These are phyloP conservation scores for Biston stratarius DNA, from an alignment of 2,888 invertebrate genomes.

Conservation along the genomic window DNA sequence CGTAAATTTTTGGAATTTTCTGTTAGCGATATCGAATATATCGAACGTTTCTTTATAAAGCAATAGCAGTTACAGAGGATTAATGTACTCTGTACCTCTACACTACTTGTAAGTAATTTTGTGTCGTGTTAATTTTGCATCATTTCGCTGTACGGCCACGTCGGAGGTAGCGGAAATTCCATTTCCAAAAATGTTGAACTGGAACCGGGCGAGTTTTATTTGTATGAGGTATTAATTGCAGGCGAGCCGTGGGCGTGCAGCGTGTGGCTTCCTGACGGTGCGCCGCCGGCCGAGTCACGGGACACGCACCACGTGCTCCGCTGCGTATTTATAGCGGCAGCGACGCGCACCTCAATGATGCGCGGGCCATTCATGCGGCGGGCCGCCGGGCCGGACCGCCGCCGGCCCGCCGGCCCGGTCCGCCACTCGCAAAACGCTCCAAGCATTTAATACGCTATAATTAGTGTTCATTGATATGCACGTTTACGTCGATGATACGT, in stretches of 20 bases:
- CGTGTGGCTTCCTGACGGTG: constrained; percentile 7
- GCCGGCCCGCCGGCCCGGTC: background rate
- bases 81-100: too few species aligned
- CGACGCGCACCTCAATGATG: constrained; percentile 29
- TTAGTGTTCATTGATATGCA: constrained; percentile 41
- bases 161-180: too few species aligned
- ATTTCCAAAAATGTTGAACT: too few species aligned
- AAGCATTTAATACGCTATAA: constrained; percentile 36
- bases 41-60: too few species aligned
- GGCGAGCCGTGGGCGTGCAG: background rate
- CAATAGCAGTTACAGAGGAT: too few species aligned
- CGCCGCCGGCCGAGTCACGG: constrained; percentile 21
- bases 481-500: constrained; percentile 35
- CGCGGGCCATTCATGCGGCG: constrained; percentile 34
- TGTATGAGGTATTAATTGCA: background rate
- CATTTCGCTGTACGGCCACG: too few species aligned
- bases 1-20: too few species aligned
- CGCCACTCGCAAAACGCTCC: constrained; percentile 26
- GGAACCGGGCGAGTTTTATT: background rate
- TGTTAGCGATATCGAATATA: too few species aligned
- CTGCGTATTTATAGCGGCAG: constrained; percentile 35
- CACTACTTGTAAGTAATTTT: too few species aligned
- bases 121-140: too few species aligned
- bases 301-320: constrained; percentile 22
- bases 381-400: constrained; percentile 3